Percentiles rank a stretch among this genome's conserved stretches.
phyloP scores from a whole-genome alignment of 2,888 invertebrate species.

The Amphipoea lucens region DNA sequence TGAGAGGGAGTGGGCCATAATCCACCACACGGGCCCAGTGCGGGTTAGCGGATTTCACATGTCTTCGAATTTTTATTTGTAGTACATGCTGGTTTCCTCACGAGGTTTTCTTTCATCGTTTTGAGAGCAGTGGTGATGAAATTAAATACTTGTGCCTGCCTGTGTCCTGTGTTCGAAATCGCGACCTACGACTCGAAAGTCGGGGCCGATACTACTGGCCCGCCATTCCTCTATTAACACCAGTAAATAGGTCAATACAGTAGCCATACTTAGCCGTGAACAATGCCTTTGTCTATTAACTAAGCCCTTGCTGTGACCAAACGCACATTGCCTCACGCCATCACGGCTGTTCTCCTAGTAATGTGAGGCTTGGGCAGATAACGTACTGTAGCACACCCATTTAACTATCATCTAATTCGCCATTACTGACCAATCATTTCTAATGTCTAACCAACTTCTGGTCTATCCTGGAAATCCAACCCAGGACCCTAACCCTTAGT shows the following conservation, averaged over 20 bases:
- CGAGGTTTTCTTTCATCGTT: background rate
- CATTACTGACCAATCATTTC: background rate
- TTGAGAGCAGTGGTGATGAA: background rate
- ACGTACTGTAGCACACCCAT: background rate
- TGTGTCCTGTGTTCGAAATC: background rate
- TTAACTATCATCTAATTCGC: background rate
- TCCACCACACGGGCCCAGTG: background rate
- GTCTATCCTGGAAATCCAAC: background rate
- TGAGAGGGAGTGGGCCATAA: background rate
- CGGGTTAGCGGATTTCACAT: background rate
- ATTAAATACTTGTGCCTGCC: background rate
- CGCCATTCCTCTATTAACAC: background rate
- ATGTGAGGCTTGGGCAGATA: slow-evolving; percentile 8
- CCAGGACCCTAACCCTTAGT: background rate
- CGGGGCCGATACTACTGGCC: background rate
- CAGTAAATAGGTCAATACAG: slow-evolving; percentile 30
- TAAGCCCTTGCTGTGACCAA: slow-evolving; percentile 26
- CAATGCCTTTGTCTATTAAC: slow-evolving; percentile 26
- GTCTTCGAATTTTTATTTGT: background rate
- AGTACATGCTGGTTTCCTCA: background rate
- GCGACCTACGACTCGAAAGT: background rate
- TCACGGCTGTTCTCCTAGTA: slow-evolving; percentile 5
- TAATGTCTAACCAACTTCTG: background rate
- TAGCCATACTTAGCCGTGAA: background rate
- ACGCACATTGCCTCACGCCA: background rate